These are phyloP conservation scores for Myotis findleyi DNA, from an alignment of 2,797 vertebrate species.

Conservation along the genomic window DNA sequence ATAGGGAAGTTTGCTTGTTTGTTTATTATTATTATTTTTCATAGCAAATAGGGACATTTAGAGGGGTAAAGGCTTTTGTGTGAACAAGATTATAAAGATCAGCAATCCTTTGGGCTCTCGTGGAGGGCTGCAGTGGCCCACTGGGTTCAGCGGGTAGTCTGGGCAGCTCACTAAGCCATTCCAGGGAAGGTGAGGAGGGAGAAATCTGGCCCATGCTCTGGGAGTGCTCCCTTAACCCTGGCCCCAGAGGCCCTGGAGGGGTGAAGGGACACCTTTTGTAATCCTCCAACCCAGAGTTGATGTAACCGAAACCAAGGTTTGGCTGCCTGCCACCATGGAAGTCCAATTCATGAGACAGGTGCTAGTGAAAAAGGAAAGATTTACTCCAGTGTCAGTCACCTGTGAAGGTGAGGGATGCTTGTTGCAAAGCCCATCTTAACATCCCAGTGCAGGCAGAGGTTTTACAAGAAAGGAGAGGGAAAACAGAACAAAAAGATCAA, in stretches of 20 bases:
- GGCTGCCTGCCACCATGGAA: neutral
- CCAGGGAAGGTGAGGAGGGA: neutral
- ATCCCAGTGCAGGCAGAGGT: neutral
- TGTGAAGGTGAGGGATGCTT: neutral
- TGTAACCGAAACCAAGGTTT: neutral
- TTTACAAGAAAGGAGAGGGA: neutral
- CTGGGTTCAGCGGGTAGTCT: neutral
- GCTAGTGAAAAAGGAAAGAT: neutral
- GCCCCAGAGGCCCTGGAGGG: neutral
- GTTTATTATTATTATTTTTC: neutral
- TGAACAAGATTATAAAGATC: neutral
- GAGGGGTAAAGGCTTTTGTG: neutral
- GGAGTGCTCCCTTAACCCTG: neutral
- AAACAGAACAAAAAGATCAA: neutral
- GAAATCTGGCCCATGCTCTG: neutral
- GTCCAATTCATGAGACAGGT: neutral
- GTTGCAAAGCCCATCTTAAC: neutral
- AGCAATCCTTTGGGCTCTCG: accelerated
- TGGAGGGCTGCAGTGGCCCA: accelerated
- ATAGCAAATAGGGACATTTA: neutral
- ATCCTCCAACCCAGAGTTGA: neutral
- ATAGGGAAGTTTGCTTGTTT: neutral
- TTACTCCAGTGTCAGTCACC: neutral
- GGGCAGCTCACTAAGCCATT: neutral
- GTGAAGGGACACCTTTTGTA: neutral